Conservation (phyloP, 1,140 invertebrate genomes). For the Archivesica marissinica region DNA sequence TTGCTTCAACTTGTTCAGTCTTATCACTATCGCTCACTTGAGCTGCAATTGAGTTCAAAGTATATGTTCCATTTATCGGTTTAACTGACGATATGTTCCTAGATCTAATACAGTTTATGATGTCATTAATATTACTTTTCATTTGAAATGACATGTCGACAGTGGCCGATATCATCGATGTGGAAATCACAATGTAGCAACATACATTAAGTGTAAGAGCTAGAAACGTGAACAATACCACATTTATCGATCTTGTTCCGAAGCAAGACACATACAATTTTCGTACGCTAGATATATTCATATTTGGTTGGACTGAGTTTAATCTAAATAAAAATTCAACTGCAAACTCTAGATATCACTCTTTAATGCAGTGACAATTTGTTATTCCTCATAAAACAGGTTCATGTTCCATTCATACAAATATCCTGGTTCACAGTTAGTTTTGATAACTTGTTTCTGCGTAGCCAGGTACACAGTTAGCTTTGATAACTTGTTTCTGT, state of each 20-base stretch:
- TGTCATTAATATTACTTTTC: not conserved
- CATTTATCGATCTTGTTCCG: not conserved
- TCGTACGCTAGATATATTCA: no score
- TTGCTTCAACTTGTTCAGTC: not conserved
- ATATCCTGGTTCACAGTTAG: no score
- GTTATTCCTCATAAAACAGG: no score
- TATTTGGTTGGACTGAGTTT: no score
- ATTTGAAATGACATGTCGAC: slow-evolving; percentile 10
- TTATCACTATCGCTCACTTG: not conserved
- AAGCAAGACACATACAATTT: no score
- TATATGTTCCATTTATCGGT: not conserved
- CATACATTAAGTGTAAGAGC: not conserved
- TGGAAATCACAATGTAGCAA: not conserved
- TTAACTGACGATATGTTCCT: not conserved
- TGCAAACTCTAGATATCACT: no score
- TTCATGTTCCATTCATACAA: no score
- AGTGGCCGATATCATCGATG: not conserved
- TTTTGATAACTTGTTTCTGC: no score
- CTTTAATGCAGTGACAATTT: no score
- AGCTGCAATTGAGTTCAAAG: not conserved
- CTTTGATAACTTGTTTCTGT: no score
- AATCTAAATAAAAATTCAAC: no score
- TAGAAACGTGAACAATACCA: not conserved
- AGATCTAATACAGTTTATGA: not conserved
- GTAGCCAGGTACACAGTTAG: no score